Conservation (phyloP, 2,113 vertebrate genomes). For the Crotalus tigris region DNA sequence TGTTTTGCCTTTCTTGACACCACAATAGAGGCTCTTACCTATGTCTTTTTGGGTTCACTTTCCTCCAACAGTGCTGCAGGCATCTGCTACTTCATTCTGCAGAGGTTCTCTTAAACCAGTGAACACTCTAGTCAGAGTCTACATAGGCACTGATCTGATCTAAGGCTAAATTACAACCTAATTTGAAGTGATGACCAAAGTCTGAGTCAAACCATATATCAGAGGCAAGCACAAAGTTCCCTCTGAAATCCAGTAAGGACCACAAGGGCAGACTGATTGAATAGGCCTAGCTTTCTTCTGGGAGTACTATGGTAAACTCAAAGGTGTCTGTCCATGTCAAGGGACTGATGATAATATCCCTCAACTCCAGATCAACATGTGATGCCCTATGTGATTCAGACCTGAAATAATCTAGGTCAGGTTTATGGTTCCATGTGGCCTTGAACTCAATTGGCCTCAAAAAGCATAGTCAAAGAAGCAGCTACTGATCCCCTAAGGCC, state of each 20-base stretch:
- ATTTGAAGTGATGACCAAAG: background rate
- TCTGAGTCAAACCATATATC: background rate
- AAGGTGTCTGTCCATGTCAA: background rate
- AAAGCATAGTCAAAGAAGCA: background rate
- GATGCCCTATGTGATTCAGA: background rate
- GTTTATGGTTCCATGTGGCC: background rate
- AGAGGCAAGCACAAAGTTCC: background rate
- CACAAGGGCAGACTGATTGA: background rate
- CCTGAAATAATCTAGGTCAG: background rate
- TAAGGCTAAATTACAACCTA: background rate
- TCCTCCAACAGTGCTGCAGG: background rate
- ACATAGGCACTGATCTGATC: background rate
- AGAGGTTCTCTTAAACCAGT: background rate
- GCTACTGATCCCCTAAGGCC: background rate
- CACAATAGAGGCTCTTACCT: background rate
- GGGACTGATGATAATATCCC: background rate
- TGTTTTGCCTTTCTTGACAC: background rate
- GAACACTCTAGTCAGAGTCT: background rate
- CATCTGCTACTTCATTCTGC: background rate
- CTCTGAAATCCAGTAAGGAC: background rate
- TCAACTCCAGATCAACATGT: background rate
- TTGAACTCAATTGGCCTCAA: background rate
- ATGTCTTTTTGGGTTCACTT: background rate
- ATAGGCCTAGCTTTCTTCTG: background rate
- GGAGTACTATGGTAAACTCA: background rate